Base-by-base conservation (phyloP, 2,797 vertebrate species). In the Masticophis lateralis region DNA sequence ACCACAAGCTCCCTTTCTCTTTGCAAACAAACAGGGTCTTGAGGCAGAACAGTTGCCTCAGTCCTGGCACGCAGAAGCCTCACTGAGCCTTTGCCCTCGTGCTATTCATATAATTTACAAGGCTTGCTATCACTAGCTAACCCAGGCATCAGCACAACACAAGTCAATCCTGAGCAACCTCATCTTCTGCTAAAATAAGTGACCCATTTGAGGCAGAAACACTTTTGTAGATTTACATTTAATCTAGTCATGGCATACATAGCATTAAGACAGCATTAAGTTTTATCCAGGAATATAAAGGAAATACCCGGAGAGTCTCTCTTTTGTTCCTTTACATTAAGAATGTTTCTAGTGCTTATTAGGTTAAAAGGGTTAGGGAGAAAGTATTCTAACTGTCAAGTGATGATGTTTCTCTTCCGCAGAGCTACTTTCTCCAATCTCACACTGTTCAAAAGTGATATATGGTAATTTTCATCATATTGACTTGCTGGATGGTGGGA, bases 1-100 rank as follows among this genome's bases (percentile, higher is more conserved):
- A 93, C 96, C 96, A 98, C 97, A 98, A 97, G 96, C 96, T 97
- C 97, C 95, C 97, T 96, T 98, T 98, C 97, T 97, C 94, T 96
- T 95, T 94, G 94, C 96, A 97, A 97, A 98, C 97, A 98, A 98
- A 97, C 94, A 95, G 94, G 93, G 95, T 96, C 95, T 97, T 98
- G 95, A 98, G 95, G 22, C 88, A 97, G 94, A 91, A 91, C 94
- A 74, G 4, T 92, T 94, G 96, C 91, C 94, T 95, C 7, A 13
- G 92, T 79, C 93, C 88, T 92, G 92, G 86, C 95, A 95, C 25
- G 0, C 96, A 96, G 95, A 89, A 91, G 92, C 91, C 90, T 0
- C 1, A 95, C 96, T 97, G 97, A 93, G 0, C 0, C 74, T 94
- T 96, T 95, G 90, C 94, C 86, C 88, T 95, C 56, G 27, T 56